Evolutionary conservation across 2,888 invertebrate species (phyloP), one percentile per base, ranked within the genome.

Genomic region (Poecilobothrus nobilitatus): DNA sequence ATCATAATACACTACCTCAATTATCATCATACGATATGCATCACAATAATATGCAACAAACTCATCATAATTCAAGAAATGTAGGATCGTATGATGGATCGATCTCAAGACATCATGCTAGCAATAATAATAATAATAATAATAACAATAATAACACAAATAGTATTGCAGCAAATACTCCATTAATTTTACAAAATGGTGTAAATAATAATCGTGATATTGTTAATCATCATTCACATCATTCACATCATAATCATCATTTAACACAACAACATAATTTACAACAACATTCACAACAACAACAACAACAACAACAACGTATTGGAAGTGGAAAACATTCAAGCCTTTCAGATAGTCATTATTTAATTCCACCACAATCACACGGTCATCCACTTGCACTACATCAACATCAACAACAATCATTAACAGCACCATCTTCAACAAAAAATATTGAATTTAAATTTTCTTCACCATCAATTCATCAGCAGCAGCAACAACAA

Each of bases 401-500:
- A 12, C 18, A 18, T 18, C 12, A 15, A 9, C 12, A 53, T 18
- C 18, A 53, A 18, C 53, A 53, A 53, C 53, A 9, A 53, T 6
- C 6, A n/a, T 53, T n/a, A 53, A 53, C 53, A n/a, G 53, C 53
- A 12, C 37, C 37, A 12, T 37, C 37, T 37, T 10, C 37, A 37
- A 53, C 18, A 53, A 63, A 63, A 63, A 63, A 63, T 65, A 33
- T 7, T 67, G 70, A 70, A 64, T 22, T 65, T 2, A 66, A 63
- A 66, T 66, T n/a, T 21, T 70, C 71, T 20, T 66, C 71, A 10
- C 68, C 70, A 12, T 66, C 67, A 53, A 53, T 18, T 4, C 27
- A 27, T 27, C 69, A 33, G 33, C 67, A 15, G 68, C 66, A 34
- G 68, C 70, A 66, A 70, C 70, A n/a, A 68, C 69, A 18, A 68